These are phyloP conservation scores for Tonatia bakeri DNA, from an alignment of 2,113 vertebrate genomes.

Conservation along the genomic window DNA sequence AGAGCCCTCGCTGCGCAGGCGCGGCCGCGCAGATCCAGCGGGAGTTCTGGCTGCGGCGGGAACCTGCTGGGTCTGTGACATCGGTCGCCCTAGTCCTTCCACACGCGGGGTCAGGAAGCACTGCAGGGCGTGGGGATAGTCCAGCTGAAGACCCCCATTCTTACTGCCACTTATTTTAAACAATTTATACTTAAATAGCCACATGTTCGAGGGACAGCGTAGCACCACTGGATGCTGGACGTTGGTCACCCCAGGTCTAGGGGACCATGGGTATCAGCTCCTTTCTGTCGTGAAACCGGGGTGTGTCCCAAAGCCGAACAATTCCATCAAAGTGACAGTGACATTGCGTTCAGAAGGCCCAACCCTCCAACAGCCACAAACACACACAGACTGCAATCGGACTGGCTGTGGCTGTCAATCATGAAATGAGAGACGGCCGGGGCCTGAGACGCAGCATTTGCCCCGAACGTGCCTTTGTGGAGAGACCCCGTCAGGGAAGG, in stretches of 20 bases:
- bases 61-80: fast-evolving
- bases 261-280: too few species aligned
- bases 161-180: neutral
- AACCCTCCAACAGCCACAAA: too few species aligned
- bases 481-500: fast-evolving
- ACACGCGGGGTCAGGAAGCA: neutral
- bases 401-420: neutral
- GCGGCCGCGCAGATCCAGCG: neutral
- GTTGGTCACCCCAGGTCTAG: neutral
- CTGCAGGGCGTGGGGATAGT: neutral
- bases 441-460: neutral
- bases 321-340: too few species aligned
- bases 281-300: too few species aligned
- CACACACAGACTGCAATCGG: too few species aligned
- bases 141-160: neutral
- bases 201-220: neutral
- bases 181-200: neutral
- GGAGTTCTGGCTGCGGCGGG: fast-evolving
- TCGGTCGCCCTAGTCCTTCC: fast-evolving
- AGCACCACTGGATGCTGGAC: neutral
- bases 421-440: neutral
- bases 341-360: too few species aligned
- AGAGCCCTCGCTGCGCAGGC: too few species aligned
- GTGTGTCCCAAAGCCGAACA: too few species aligned
- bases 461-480: neutral